Evolutionary conservation across 2,888 invertebrate genomes (phyloP).

Genomic region (Tachina lurida): DNA sequence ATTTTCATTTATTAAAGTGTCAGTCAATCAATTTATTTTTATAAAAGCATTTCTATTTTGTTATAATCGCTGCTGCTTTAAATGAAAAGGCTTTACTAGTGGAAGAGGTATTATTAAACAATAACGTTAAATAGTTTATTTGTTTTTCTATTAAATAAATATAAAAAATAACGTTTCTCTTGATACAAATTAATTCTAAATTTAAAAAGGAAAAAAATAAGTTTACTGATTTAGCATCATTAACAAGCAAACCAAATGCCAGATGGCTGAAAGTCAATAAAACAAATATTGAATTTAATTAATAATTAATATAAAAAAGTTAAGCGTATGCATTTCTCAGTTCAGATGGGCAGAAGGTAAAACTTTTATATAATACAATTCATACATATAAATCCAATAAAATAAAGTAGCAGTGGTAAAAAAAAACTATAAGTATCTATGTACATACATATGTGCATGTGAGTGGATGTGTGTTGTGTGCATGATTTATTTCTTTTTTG

Average conservation of each 20-base stretch:
- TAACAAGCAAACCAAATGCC: conserved; percentile 51
- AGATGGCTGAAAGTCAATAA: conserved; percentile 40
- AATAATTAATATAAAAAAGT: conserved; percentile 9
- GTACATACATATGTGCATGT: neutral
- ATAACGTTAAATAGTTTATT: conserved; percentile 26
- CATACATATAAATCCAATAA: conserved; percentile 22
- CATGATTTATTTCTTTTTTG: neutral
- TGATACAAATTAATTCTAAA: neutral
- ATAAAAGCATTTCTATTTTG: conserved; percentile 16
- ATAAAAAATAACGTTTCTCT: neutral
- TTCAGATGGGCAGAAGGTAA: conserved; percentile 82
- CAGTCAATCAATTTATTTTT: conserved; percentile 81
- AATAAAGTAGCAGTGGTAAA: neutral
- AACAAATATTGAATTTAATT: conserved; percentile 40
- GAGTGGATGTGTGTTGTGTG: neutral
- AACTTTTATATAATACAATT: conserved; percentile 34
- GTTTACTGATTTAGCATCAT: conserved; percentile 12
- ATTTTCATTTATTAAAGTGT: conserved; percentile 77
- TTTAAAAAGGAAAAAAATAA: neutral
- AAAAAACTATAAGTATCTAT: neutral
- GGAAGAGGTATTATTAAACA: neutral
- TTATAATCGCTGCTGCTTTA: neutral
- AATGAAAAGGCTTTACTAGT: neutral
- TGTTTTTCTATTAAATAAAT: neutral
- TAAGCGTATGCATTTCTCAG: conserved; percentile 75